Conservation (phyloP, 2,888 invertebrate genomes). For the Lampropteryx suffumata region DNA sequence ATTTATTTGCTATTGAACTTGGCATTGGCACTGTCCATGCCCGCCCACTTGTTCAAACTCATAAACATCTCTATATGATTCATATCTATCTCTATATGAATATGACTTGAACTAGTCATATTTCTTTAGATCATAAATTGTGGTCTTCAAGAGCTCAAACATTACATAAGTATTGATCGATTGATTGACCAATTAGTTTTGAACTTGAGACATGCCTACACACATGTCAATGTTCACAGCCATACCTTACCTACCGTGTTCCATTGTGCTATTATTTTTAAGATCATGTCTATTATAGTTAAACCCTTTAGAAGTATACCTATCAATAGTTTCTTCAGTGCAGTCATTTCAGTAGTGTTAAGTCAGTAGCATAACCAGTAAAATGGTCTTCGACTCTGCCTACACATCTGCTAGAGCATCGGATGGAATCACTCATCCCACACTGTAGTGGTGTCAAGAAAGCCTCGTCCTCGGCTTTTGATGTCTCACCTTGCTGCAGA, state of each 20-base stretch:
- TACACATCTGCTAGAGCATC: constrained; percentile 11
- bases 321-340: too few species aligned
- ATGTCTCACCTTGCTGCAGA: constrained; percentile 39
- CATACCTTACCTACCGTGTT: too few species aligned
- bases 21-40: constrained; percentile 10
- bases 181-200: constrained; percentile 15
- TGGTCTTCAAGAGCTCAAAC: not conserved
- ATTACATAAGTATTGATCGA: too few species aligned
- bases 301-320: too few species aligned
- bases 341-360: too few species aligned
- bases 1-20: constrained; percentile 9
- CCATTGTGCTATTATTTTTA: too few species aligned
- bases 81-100: too few species aligned
- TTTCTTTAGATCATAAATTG: constrained; percentile 1
- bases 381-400: too few species aligned
- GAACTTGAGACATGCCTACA: constrained; percentile 6
- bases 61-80: constrained; percentile 11
- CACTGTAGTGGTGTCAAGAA: constrained; percentile 9
- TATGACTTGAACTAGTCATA: constrained; percentile 1
- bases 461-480: constrained; percentile 39
- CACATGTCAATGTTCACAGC: not conserved
- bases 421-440: constrained; percentile 38
- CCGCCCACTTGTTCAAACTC: constrained; percentile 9
- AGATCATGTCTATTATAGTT: too few species aligned
- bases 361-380: too few species aligned